Conservation (phyloP, 2,797 vertebrate genomes). For the Aplochiton taeniatus region DNA sequence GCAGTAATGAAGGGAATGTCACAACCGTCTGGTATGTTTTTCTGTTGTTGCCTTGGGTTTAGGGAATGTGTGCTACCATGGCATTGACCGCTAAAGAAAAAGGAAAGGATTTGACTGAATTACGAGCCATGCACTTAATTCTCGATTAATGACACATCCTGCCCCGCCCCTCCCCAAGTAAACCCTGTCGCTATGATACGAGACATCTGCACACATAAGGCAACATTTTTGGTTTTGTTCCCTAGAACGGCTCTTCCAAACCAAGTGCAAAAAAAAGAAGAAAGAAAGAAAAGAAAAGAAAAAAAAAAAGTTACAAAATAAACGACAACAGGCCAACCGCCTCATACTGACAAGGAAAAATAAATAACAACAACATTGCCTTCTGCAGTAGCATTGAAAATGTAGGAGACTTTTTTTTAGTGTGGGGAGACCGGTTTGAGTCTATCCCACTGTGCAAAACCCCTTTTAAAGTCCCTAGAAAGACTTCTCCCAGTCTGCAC, state of each 20-base stretch:
- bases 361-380: slow-evolving; percentile 75
- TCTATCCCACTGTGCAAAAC: slow-evolving; percentile 81
- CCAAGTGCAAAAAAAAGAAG: slow-evolving; percentile 67
- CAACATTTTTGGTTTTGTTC: slow-evolving; percentile 85
- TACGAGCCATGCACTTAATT: slow-evolving; percentile 65
- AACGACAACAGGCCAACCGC: slow-evolving; percentile 52
- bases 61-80: slow-evolving; percentile 58
- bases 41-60: slow-evolving; percentile 44
- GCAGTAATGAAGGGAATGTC: slow-evolving; percentile 49
- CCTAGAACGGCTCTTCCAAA: slow-evolving; percentile 76
- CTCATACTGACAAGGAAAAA: slow-evolving; percentile 71
- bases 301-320: slow-evolving; percentile 28
- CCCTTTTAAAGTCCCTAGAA: slow-evolving; percentile 75
- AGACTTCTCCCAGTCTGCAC: slow-evolving; percentile 65
- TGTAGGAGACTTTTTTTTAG: slow-evolving; percentile 70
- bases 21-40: slow-evolving; percentile 28
- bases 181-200: slow-evolving; percentile 67
- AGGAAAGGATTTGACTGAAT: slow-evolving; percentile 41
- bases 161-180: slow-evolving; percentile 21
- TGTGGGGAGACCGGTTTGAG: slow-evolving; percentile 69
- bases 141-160: slow-evolving; percentile 48
- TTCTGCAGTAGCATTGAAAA: slow-evolving; percentile 76
- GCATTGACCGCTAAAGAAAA: slow-evolving; percentile 41
- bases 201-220: slow-evolving; percentile 79
- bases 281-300: slow-evolving; percentile 26